These are phyloP conservation scores for Rhadinocentrus ornatus DNA, from an alignment of 2,797 vertebrate genomes.

Conservation along the genomic window DNA sequence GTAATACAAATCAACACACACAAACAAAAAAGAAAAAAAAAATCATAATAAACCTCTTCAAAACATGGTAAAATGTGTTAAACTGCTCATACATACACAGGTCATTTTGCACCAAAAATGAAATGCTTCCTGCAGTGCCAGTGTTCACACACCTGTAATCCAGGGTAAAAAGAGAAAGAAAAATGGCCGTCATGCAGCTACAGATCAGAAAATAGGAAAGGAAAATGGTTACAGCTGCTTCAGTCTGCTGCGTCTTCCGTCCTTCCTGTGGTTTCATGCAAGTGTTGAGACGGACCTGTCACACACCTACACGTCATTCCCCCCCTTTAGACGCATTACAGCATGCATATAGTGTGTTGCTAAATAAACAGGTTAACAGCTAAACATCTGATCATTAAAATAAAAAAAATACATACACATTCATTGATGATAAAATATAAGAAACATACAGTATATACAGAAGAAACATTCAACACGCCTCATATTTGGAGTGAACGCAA, in stretches of 20 bases:
- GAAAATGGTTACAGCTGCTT: background rate
- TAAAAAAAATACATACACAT: background rate
- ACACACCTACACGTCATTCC: background rate
- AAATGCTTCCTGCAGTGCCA: conserved; percentile 16
- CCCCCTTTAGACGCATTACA: background rate
- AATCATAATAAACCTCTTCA: conserved; percentile 5
- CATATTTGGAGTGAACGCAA: conserved; percentile 14
- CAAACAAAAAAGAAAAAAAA: conserved; percentile 9
- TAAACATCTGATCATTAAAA: background rate
- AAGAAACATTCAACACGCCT: conserved; percentile 25
- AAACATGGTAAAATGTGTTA: conserved; percentile 35
- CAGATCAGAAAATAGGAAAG: background rate
- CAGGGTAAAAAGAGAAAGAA: background rate
- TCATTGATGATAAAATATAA: background rate
- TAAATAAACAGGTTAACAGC: background rate
- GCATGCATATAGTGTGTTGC: background rate
- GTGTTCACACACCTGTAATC: background rate
- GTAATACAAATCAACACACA: conserved; percentile 19
- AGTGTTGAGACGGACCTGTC: too few species aligned
- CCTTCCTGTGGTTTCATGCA: background rate
- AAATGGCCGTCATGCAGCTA: conserved; percentile 9
- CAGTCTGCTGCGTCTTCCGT: background rate
- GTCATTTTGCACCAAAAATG: conserved; percentile 11
- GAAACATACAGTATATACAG: background rate
- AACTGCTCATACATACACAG: background rate